Percentiles rank a stretch among this genome's conserved stretches.
Evolutionary conservation across 2,113 vertebrate genomes (phyloP).

Genomic region (Carassius gibelio): DNA sequence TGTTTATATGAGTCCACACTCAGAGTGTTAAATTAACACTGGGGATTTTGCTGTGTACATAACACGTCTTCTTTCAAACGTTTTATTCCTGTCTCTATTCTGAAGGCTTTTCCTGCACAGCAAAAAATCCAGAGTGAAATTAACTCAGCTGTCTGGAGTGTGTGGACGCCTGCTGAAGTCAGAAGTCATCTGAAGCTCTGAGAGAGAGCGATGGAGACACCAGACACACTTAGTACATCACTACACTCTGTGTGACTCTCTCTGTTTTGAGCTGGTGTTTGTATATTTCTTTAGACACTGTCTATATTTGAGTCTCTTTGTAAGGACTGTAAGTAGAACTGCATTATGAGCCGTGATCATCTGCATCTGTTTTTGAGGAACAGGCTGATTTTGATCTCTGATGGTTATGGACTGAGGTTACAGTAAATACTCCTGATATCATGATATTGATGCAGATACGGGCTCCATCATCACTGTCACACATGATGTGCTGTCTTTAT

Average conservation of each 20-base stretch:
- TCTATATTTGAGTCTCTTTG: not conserved
- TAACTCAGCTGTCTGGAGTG: not conserved
- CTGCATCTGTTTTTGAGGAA: not conserved
- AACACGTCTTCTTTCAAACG: no score
- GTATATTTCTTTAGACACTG: not conserved
- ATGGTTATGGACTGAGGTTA: not conserved
- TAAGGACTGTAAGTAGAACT: not conserved
- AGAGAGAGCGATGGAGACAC: not conserved
- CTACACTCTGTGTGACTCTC: not conserved
- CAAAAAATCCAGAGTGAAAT: no score
- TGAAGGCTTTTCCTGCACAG: no score
- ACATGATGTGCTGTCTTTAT: not conserved
- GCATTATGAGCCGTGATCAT: not conserved
- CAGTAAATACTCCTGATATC: not conserved
- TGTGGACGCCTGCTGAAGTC: no score
- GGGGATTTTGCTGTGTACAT: no score
- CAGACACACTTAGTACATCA: not conserved
- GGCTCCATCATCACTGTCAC: no score
- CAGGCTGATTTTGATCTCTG: not conserved
- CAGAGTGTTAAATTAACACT: no score
- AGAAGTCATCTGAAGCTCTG: constrained; percentile 14
- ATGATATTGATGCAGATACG: not conserved
- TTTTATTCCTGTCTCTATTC: no score
- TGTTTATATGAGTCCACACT: no score
- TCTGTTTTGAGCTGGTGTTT: not conserved